A percentile compares a stretch with the other conserved stretches of the same genome.
phyloP scores from a whole-genome alignment of 2,888 invertebrate species.

The Catotricha subobsoleta region DNA sequence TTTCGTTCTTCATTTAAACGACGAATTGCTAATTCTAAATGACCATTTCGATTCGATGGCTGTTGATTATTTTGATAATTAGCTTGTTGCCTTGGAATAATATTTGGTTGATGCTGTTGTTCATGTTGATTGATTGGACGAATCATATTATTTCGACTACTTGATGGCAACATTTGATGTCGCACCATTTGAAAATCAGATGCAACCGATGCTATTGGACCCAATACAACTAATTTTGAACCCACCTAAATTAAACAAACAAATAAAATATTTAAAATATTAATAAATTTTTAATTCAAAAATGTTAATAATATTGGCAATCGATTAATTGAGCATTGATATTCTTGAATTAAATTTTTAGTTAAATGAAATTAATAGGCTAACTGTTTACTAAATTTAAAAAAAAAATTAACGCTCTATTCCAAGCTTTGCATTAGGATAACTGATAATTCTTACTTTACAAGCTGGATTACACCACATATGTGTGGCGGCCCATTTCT shows the following conservation, averaged over 20 bases:
- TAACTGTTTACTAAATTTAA: no score
- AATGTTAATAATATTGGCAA: no score
- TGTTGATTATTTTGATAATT: neutral
- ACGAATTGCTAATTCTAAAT: neutral
- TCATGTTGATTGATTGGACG: neutral
- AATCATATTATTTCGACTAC: slow-evolving; percentile 6
- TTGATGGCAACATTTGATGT: slow-evolving; percentile 17
- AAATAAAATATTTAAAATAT: slow-evolving; percentile 5
- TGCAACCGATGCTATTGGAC: slow-evolving; percentile 26
- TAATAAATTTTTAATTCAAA: no score
- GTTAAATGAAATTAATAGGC: no score
- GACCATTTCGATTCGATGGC: neutral
- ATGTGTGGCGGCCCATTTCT: slow-evolving; percentile 64
- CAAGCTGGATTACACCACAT: slow-evolving; percentile 92
- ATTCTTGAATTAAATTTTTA: no score
- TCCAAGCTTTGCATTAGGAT: no score
- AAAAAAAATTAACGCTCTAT: no score
- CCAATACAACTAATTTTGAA: slow-evolving; percentile 55
- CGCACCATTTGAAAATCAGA: slow-evolving; percentile 29
- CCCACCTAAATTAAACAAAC: slow-evolving; percentile 34
- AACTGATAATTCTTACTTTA: slow-evolving; percentile 18
- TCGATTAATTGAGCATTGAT: no score
- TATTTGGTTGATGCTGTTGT: neutral
- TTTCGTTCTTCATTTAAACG: neutral
- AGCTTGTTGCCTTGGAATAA: neutral